A percentile compares a stretch with the other conserved stretches of the same genome.
Evolutionary conservation across 2,113 vertebrate species (phyloP).

Genomic region (Osmerus mordax): DNA sequence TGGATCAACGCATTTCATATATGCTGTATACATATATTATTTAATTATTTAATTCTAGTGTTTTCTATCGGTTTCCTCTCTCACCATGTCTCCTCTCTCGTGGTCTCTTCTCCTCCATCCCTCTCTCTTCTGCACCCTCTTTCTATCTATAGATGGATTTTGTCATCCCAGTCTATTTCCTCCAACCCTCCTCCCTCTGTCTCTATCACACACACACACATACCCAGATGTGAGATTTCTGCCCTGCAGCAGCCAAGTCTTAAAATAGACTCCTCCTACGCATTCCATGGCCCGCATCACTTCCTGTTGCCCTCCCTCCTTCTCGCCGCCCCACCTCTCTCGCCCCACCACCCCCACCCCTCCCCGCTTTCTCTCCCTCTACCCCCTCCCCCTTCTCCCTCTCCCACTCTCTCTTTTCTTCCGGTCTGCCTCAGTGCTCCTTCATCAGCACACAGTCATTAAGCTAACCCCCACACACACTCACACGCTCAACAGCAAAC

Average conservation of each 20-base stretch:
- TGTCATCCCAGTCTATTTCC: conserved; percentile 6
- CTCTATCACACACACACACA: conserved; percentile 5
- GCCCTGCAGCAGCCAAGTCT: conserved; percentile 42
- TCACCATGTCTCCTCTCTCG: too few species aligned
- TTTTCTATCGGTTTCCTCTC: too few species aligned
- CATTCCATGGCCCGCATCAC: conserved; percentile 51
- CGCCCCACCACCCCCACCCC: background rate
- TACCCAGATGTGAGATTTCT: conserved; percentile 44
- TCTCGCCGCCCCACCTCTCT: background rate
- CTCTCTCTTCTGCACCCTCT: too few species aligned
- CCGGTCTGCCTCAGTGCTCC: background rate
- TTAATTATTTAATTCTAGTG: too few species aligned
- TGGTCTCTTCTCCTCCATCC: too few species aligned
- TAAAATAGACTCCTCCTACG: conserved; percentile 61
- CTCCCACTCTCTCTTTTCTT: background rate
- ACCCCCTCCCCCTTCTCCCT: background rate
- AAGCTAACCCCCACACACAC: background rate
- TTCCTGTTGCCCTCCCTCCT: conserved; percentile 51
- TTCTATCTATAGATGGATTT: background rate
- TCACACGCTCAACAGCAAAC: too few species aligned
- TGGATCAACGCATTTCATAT: too few species aligned
- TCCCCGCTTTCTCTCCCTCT: background rate
- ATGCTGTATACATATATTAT: too few species aligned
- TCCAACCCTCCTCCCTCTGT: conserved; percentile 1
- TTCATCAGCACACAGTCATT: background rate